Conservation (phyloP, 1,140 invertebrate species). For the Drosophila serrata region DNA sequence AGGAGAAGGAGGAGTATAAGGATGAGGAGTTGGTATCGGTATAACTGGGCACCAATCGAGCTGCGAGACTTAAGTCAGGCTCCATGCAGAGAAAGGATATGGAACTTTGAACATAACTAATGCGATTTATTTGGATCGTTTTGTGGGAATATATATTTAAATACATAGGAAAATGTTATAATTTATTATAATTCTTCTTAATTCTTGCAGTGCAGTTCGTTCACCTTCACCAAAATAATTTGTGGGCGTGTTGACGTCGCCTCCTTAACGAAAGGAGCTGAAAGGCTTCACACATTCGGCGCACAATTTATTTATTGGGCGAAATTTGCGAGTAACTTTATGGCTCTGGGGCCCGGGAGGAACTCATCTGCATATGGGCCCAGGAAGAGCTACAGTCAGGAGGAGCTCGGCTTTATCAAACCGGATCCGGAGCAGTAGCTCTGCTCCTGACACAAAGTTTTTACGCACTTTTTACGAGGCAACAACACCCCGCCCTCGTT, state of each 20-base stretch:
- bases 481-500: slow-evolving; percentile 14
- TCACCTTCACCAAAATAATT: slow-evolving; percentile 31
- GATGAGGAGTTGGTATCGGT: slow-evolving; percentile 7
- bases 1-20: neutral
- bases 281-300: slow-evolving; percentile 74
- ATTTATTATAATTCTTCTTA: too few species aligned
- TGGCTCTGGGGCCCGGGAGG: slow-evolving; percentile 15
- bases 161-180: neutral
- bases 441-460: slow-evolving; percentile 58
- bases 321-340: slow-evolving; percentile 61
- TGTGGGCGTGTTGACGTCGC: slow-evolving; percentile 40
- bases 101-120: neutral
- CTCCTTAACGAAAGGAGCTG: slow-evolving; percentile 19
- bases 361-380: slow-evolving; percentile 77
- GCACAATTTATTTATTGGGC: slow-evolving; percentile 73
- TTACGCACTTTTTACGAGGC: slow-evolving; percentile 79
- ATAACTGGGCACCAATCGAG: slow-evolving; percentile 38
- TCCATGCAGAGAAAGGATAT: slow-evolving; percentile 1
- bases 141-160: neutral
- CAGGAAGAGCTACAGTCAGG: slow-evolving; percentile 11
- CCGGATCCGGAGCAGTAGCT: slow-evolving; percentile 15
- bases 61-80: slow-evolving; percentile 14
- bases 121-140: neutral
- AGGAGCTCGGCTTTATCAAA: slow-evolving; percentile 58
- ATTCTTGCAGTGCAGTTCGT: slow-evolving; percentile 29